Percentiles rank a stretch among this genome's conserved stretches.
Conservation (phyloP, 1,140 invertebrate species). For the Trichonephila clavipes region DNA sequence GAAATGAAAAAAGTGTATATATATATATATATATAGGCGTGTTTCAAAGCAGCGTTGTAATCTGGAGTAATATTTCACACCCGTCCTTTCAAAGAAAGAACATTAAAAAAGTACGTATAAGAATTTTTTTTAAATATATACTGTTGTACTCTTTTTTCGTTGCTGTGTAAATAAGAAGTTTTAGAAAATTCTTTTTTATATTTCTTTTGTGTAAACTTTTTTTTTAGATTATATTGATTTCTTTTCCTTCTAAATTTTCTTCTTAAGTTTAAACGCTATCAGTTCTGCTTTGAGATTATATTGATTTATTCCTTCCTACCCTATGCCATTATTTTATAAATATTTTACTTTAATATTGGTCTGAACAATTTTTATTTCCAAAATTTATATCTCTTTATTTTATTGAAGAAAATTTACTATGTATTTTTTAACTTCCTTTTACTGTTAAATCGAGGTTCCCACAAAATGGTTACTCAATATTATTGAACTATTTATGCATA, state of each 20-base stretch:
- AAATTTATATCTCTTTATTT: too few species aligned
- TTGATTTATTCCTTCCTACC: not conserved
- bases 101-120: conserved; percentile 58
- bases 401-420: too few species aligned
- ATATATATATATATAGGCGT: too few species aligned
- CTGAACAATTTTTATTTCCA: too few species aligned
- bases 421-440: too few species aligned
- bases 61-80: conserved; percentile 57
- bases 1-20: conserved; percentile 30
- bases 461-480: too few species aligned
- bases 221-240: conserved; percentile 12
- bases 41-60: conserved; percentile 16
- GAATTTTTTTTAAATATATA: conserved; percentile 14
- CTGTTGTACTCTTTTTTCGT: not conserved
- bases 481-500: too few species aligned
- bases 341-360: too few species aligned
- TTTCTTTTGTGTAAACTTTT: conserved; percentile 21
- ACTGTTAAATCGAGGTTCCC: too few species aligned
- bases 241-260: not conserved
- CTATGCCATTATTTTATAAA: too few species aligned
- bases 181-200: conserved; percentile 29
- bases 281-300: not conserved
- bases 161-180: not conserved
- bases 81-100: conserved; percentile 39
- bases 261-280: conserved; percentile 4